Conservation (phyloP, 1,140 invertebrate species). For the Cotesia vestalis region DNA sequence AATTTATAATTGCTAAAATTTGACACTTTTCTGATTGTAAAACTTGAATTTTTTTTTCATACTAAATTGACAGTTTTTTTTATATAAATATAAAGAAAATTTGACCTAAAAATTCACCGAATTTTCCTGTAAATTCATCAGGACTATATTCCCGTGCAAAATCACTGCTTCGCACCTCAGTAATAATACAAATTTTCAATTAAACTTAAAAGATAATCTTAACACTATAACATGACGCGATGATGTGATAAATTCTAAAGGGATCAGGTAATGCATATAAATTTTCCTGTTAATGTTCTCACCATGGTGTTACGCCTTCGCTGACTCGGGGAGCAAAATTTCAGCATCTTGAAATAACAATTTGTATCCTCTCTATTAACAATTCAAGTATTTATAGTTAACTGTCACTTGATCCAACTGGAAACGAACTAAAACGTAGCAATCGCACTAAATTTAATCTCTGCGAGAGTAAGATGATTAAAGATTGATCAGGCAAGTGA, state of each 20-base stretch:
- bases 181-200: slow-evolving; percentile 20
- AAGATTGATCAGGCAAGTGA: too few species aligned
- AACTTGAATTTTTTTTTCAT: too few species aligned
- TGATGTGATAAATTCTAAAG: slow-evolving; percentile 22
- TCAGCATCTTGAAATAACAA: slow-evolving; percentile 67
- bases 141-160: neutral
- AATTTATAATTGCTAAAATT: too few species aligned
- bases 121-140: too few species aligned
- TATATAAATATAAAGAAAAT: too few species aligned
- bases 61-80: too few species aligned
- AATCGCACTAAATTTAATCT: too few species aligned
- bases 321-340: slow-evolving; percentile 74
- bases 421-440: too few species aligned
- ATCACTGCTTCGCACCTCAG: too few species aligned
- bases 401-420: neutral
- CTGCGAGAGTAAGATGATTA: too few species aligned
- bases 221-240: slow-evolving; percentile 23
- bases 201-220: slow-evolving; percentile 33
- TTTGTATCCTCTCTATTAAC: neutral
- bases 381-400: neutral
- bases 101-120: too few species aligned
- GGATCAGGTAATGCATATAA: slow-evolving; percentile 14
- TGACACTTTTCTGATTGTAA: too few species aligned
- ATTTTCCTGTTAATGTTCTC: slow-evolving; percentile 51
- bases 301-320: slow-evolving; percentile 68